These are phyloP conservation scores for Acrocephalus kingi DNA, from an alignment of 2,113 vertebrate genomes.

Conservation along the genomic window DNA sequence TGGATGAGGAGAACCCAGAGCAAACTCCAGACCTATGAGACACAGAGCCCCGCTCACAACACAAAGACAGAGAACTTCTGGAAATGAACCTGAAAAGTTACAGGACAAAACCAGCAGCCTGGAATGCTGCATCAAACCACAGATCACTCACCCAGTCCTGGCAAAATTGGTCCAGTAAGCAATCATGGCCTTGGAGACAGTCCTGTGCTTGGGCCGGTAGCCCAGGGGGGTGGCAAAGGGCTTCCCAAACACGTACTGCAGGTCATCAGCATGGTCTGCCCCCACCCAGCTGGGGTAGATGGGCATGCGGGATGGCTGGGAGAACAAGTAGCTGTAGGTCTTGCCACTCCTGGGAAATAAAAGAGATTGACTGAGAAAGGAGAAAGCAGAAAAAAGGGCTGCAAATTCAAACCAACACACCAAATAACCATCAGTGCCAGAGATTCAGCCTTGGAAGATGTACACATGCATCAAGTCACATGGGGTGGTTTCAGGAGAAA, in stretches of 20 bases:
- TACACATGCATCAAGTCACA: background rate
- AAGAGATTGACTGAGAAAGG: background rate
- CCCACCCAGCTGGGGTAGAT: conserved; percentile 87
- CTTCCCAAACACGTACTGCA: conserved; percentile 93
- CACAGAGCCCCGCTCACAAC: background rate
- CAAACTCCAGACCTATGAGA: background rate
- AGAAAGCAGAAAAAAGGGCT: no score
- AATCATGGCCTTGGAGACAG: conserved; percentile 82
- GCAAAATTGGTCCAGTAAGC: conserved; percentile 99
- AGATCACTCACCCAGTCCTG: conserved; percentile 83
- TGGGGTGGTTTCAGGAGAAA: background rate
- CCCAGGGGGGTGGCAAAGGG: conserved; percentile 82
- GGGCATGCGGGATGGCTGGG: conserved; percentile 81
- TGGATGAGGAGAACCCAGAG: background rate
- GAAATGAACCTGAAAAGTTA: background rate
- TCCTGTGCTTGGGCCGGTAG: conserved; percentile 83
- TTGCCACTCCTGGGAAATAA: conserved; percentile 70
- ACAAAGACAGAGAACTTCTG: background rate
- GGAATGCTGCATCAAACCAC: background rate
- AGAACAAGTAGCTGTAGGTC: conserved; percentile 90
- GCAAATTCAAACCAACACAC: background rate
- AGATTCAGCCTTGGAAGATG: background rate
- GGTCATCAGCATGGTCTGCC: conserved; percentile 89
- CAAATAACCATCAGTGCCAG: background rate
- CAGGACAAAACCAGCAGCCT: background rate